Conservation (phyloP, 2,888 invertebrate genomes). For the Monoplex corrugatus region DNA sequence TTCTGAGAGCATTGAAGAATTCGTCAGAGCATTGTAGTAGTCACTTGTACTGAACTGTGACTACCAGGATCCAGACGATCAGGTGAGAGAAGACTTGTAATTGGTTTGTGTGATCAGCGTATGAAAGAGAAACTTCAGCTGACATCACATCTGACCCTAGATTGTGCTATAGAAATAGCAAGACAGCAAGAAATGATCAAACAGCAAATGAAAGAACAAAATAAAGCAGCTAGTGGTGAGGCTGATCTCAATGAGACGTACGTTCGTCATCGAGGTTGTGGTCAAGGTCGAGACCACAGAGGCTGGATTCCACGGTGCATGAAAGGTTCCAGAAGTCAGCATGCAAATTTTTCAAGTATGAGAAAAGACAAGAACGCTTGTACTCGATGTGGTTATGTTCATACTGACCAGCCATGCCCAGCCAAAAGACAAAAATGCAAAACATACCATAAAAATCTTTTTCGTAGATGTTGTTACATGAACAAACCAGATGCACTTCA, state of each 20-base stretch:
- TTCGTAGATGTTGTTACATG: background rate
- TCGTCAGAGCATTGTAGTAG: background rate
- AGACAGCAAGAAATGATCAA: background rate
- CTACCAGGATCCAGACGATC: background rate
- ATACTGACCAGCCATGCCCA: slow-evolving; percentile 1
- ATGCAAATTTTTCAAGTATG: background rate
- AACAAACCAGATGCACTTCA: background rate
- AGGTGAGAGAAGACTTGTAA: background rate
- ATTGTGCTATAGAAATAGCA: background rate
- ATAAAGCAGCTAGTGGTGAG: background rate
- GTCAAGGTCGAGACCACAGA: background rate
- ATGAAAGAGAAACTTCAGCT: background rate
- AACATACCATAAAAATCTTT: background rate
- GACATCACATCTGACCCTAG: background rate
- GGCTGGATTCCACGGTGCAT: background rate
- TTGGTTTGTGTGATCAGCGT: background rate
- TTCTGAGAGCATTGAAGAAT: slow-evolving; percentile 30
- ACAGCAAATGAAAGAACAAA: background rate
- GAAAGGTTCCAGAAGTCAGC: background rate
- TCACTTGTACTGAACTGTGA: background rate
- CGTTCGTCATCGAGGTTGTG: background rate
- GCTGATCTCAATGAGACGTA: background rate
- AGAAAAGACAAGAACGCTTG: background rate
- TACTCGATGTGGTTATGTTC: background rate
- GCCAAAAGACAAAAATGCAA: background rate